Conservation (phyloP, 2,797 vertebrate species). For the Serranus cabrilla region DNA sequence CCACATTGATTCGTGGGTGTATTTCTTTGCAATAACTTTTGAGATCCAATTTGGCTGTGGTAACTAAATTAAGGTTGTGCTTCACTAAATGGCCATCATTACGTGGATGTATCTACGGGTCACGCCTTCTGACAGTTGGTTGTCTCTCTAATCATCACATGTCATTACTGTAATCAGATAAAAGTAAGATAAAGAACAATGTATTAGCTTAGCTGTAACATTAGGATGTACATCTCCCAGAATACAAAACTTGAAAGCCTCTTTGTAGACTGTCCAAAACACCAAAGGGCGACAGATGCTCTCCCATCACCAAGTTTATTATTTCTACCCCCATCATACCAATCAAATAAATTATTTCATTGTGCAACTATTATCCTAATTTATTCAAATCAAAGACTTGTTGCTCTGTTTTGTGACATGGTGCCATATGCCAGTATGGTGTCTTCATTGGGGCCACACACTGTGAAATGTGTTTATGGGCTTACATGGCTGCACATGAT, state of each 20-base stretch:
- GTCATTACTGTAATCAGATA: constrained; percentile 74
- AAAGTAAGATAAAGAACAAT: constrained; percentile 70
- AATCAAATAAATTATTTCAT: constrained; percentile 64
- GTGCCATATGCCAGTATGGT: constrained; percentile 62
- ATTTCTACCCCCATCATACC: constrained; percentile 56
- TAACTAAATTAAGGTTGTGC: constrained; percentile 69
- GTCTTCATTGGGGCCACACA: constrained; percentile 55
- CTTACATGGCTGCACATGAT: constrained; percentile 46
- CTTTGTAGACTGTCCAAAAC: constrained; percentile 61
- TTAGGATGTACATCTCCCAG: constrained; percentile 58
- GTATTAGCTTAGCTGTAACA: constrained; percentile 62
- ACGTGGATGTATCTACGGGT: constrained; percentile 64
- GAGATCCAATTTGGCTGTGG: constrained; percentile 61
- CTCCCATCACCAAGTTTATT: constrained; percentile 57
- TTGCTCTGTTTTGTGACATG: constrained; percentile 62
- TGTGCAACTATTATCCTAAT: constrained; percentile 64
- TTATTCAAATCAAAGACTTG: constrained; percentile 70
- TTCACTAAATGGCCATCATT: constrained; percentile 69
- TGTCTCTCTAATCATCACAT: constrained; percentile 74
- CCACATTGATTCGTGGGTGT: constrained; percentile 46
- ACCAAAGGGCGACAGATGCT: constrained; percentile 62
- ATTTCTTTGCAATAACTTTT: constrained; percentile 75
- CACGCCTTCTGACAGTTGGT: constrained; percentile 67
- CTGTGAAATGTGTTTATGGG: constrained; percentile 54
- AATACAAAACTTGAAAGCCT: constrained; percentile 57